phyloP scores from a whole-genome alignment of 2,797 vertebrate species.

The Otus scops region DNA sequence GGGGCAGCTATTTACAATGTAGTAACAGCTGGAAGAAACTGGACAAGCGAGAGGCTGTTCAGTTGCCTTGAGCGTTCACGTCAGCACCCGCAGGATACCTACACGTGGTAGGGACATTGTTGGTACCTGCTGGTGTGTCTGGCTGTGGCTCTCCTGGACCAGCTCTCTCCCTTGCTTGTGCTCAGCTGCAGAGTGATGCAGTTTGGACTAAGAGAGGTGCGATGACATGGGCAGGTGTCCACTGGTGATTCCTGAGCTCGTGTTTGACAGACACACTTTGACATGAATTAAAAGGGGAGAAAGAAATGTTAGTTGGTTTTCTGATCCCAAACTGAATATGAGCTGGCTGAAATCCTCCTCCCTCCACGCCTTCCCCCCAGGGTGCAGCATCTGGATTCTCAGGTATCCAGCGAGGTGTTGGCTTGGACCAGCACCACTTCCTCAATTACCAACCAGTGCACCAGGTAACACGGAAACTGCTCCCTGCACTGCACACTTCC shows the following conservation, averaged over 20 bases:
- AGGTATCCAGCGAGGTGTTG: neutral
- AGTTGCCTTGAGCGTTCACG: neutral
- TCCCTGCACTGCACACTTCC: neutral
- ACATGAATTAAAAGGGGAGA: neutral
- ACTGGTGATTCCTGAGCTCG: neutral
- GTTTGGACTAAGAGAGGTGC: neutral
- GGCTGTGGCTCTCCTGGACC: neutral
- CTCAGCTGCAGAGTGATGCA: neutral
- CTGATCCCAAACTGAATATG: neutral
- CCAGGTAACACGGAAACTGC: neutral
- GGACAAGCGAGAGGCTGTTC: neutral
- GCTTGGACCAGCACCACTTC: neutral
- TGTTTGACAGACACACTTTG: neutral
- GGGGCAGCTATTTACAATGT: neutral
- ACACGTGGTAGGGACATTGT: neutral
- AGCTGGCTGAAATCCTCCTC: neutral
- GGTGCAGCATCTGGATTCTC: neutral
- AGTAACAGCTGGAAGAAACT: neutral
- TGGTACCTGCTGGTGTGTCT: neutral
- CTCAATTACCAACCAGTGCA: neutral
- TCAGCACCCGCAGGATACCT: neutral
- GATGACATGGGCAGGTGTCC: neutral
- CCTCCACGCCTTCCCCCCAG: neutral
- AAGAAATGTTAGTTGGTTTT: neutral
- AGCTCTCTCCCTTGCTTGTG: neutral